Evolutionary conservation across 2,113 vertebrate species (phyloP).

Genomic region (Entelurus aequoreus): DNA sequence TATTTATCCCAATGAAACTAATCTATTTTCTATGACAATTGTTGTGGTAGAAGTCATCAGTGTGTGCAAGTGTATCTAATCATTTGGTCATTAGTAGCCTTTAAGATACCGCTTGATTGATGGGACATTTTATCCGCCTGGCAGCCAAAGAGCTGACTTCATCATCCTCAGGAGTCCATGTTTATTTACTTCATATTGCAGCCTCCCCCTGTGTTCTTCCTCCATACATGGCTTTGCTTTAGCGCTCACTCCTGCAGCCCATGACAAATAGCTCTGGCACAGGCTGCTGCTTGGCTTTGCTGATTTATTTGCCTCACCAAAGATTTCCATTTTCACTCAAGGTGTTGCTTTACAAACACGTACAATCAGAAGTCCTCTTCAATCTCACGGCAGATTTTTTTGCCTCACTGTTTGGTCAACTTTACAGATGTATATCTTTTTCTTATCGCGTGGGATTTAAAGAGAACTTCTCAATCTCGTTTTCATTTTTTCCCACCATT

Average conservation of each 20-base stretch:
- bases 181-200: conserved; percentile 19
- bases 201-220: conserved; percentile 1
- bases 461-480: neutral
- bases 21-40: no score
- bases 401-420: conserved; percentile 15
- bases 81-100: neutral
- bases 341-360: conserved; percentile 16
- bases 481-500: conserved; percentile 1
- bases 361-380: conserved; percentile 4
- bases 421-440: conserved; percentile 23
- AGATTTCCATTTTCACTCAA: conserved; percentile 12
- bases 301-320: conserved; percentile 41
- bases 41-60: no score
- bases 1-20: no score
- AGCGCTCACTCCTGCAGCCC: conserved; percentile 21
- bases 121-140: neutral
- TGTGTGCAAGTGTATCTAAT: neutral
- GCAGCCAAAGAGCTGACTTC: neutral
- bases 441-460: conserved; percentile 23
- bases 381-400: conserved; percentile 11
- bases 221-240: conserved; percentile 5
- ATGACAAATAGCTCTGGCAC: conserved; percentile 33
- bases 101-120: neutral
- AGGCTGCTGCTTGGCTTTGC: conserved; percentile 22
- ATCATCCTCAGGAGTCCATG: conserved; percentile 9